Evolutionary conservation across 2,113 vertebrate genomes (phyloP).

Genomic region (Pelecanus crispus): DNA sequence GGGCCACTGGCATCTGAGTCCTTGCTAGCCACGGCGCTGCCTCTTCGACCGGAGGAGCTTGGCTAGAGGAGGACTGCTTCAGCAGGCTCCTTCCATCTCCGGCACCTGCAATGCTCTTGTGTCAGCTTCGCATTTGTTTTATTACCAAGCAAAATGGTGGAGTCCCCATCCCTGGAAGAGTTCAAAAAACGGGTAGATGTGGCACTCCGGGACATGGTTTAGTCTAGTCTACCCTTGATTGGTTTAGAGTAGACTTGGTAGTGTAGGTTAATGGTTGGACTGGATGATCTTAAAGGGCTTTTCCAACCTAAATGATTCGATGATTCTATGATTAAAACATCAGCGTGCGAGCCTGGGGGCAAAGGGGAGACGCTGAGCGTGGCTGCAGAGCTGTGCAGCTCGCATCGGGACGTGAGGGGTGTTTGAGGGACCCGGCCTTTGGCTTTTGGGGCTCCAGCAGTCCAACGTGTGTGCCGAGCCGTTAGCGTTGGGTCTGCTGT

Average conservation of each 20-base stretch:
- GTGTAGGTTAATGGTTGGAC: no score
- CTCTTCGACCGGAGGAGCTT: background rate
- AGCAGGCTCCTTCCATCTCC: background rate
- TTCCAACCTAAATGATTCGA: no score
- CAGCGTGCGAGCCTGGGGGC: background rate
- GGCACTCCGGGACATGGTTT: no score
- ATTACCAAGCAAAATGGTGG: background rate
- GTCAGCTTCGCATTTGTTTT: background rate
- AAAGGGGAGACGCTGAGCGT: background rate
- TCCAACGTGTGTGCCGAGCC: background rate
- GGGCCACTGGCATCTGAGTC: background rate
- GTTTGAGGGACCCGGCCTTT: background rate
- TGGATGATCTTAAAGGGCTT: no score
- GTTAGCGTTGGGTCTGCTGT: background rate
- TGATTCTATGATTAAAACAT: no score
- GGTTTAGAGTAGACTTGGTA: no score
- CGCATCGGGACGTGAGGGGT: accelerated
- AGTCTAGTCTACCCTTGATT: no score
- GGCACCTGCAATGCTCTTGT: no score
- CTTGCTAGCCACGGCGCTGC: background rate
- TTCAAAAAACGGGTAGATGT: no score
- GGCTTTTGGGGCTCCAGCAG: background rate
- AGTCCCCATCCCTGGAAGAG: no score
- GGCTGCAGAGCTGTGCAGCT: background rate
- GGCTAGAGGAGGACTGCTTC: background rate